These are phyloP conservation scores for Hippocampus zosterae DNA, from an alignment of 2,113 vertebrate species.

Conservation along the genomic window DNA sequence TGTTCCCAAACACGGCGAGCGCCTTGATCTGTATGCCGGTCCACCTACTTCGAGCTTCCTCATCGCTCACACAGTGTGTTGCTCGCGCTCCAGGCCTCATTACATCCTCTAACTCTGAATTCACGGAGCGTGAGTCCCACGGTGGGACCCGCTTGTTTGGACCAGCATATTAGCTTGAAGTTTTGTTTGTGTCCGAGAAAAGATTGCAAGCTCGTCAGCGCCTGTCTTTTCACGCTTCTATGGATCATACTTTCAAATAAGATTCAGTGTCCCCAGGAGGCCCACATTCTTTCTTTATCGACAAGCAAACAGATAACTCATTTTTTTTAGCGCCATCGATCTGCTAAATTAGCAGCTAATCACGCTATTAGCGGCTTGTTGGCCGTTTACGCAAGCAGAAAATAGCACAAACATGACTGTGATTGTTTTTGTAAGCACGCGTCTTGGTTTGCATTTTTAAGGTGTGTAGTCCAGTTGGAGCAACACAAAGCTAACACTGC, in stretches of 20 bases:
- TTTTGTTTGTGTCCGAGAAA: not conserved
- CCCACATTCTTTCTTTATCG: not conserved
- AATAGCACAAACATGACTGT: not conserved
- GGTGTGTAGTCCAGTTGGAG: no score
- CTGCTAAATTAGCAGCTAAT: not conserved
- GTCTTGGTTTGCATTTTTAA: not conserved
- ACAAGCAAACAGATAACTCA: conserved; percentile 1
- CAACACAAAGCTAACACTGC: no score
- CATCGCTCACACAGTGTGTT: conserved; percentile 32
- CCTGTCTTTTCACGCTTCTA: not conserved
- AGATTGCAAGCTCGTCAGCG: not conserved
- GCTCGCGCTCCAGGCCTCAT: conserved; percentile 34
- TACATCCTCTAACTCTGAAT: conserved; percentile 31
- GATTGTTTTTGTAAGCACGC: not conserved
- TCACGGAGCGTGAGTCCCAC: conserved; percentile 13
- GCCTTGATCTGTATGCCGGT: conserved; percentile 51
- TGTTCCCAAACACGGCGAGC: conserved; percentile 35
- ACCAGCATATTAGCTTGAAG: not conserved
- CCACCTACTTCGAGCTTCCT: conserved; percentile 10
- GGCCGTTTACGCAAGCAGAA: not conserved
- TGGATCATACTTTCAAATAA: not conserved
- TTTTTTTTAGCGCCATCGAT: not conserved
- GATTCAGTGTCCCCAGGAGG: not conserved
- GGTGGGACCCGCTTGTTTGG: not conserved
- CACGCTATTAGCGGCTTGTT: not conserved